Evolutionary conservation across 2,888 invertebrate species (phyloP), one percentile per base, ranked within the genome.

Genomic region (Synanthedon vespiformis): DNA sequence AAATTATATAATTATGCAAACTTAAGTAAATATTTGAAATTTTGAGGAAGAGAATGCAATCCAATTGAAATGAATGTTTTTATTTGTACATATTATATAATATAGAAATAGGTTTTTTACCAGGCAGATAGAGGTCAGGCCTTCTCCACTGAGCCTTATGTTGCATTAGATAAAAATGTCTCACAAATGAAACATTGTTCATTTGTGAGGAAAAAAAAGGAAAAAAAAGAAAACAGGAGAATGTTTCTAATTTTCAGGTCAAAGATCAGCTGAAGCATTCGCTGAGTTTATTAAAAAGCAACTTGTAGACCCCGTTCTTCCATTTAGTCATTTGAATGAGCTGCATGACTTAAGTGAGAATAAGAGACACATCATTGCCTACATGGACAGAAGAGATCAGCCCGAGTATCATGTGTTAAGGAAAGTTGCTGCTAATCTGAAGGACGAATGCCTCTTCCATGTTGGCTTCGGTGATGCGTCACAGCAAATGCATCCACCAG

Each of bases 401-500:
- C 91, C 92, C 0, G 94, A 95, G 68, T 97, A 95, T 77, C 89
- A 92, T 60, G 90, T 90, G 51, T 93, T 96, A 72, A 89, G 94
- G 51, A 90, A 92, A 67, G 94, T 95, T 4, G 96, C 98, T 0
- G 92, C 92, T 5, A 94, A 94, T 69, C 88, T 98, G 8, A 94
- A 98, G 72, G 97, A 99, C 70, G 99, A 99, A 70, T 99, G 99
- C 71, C 90, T 93, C 58, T 99, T 99, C 74, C 94, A 95, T 77
- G 94, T 92, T 66, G 97, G 96, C 1, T 94, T 97, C 80, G 98
- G 97, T 12, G 93, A 94, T 57, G 91, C 92, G 1, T 92, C 93
- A 16, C 88, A 89, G 60, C 91, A 92, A 61, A 95, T 96, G 95
- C 96, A 96, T 83, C 96, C 96, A 13, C 91, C 93, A 62, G 91